Evolutionary conservation across 2,113 vertebrate genomes (phyloP).

Genomic region (Leucopsar rothschildi): DNA sequence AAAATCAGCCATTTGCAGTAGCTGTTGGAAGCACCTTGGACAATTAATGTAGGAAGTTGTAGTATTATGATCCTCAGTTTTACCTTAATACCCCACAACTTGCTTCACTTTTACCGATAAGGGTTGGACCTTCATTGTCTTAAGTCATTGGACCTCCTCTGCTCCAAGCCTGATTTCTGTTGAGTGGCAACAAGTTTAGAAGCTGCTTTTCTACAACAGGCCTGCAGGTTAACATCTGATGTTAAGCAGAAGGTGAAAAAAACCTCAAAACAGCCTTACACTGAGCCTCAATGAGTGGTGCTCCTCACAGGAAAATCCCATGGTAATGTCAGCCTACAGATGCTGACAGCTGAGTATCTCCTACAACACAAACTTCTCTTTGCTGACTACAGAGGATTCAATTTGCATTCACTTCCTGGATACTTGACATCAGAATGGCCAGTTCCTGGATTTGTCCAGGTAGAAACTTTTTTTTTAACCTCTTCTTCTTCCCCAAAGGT

Average conservation of each 20-base stretch:
- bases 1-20: neutral
- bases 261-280: rapidly evolving
- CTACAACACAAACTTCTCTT: neutral
- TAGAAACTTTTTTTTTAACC: rapidly evolving
- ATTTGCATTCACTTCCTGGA: neutral
- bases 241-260: neutral
- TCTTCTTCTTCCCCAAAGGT: neutral
- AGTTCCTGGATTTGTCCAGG: neutral
- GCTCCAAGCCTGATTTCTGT: neutral
- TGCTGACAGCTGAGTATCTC: neutral
- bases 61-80: neutral
- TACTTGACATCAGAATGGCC: neutral
- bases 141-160: neutral
- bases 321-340: neutral
- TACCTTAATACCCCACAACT: neutral
- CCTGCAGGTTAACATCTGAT: neutral
- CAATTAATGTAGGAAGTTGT: neutral
- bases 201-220: neutral
- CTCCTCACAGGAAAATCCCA: neutral
- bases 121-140: rapidly evolving
- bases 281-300: rapidly evolving
- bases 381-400: neutral
- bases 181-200: neutral
- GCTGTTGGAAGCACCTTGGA: neutral
- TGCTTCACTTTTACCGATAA: neutral